These are phyloP conservation scores for Polietes domitor DNA, from an alignment of 2,888 invertebrate species.

Conservation along the genomic window DNA sequence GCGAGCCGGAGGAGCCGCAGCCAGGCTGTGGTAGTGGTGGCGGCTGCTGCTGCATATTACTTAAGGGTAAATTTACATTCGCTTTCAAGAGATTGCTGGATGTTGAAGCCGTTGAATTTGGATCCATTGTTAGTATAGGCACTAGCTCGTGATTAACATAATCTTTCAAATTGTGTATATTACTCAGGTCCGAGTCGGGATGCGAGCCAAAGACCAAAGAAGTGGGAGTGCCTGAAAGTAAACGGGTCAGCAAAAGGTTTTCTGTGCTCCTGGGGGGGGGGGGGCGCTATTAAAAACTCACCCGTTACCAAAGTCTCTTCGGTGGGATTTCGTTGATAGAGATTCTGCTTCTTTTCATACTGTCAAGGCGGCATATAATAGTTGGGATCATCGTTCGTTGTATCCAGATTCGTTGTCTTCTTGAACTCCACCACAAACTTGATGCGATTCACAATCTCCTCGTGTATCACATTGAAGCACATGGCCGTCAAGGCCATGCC, in stretches of 20 bases:
- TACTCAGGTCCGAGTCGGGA: constrained; percentile 74
- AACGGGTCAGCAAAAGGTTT: no score
- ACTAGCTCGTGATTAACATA: constrained; percentile 81
- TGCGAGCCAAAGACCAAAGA: constrained; percentile 77
- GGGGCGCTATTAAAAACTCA: constrained; percentile 64
- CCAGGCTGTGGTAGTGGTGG: constrained; percentile 31
- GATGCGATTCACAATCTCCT: constrained; percentile 92
- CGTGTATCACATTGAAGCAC: constrained; percentile 94
- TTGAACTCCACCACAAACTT: constrained; percentile 83
- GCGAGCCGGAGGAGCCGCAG: constrained; percentile 62
- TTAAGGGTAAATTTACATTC: constrained; percentile 68
- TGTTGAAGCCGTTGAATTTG: constrained; percentile 73
- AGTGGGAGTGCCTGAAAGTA: constrained; percentile 81
- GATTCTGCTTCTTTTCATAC: constrained; percentile 80
- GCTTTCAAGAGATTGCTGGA: constrained; percentile 69
- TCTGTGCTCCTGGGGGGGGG: no score
- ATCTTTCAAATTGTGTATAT: constrained; percentile 79
- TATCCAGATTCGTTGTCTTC: constrained; percentile 72
- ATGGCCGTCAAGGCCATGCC: constrained; percentile 94
- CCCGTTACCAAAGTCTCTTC: constrained; percentile 83
- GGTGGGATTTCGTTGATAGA: constrained; percentile 83
- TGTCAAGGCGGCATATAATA: constrained; percentile 75
- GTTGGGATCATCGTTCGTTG: constrained; percentile 74
- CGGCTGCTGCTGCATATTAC: constrained; percentile 67
- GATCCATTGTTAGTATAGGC: constrained; percentile 80